Percentiles rank a stretch among this genome's conserved stretches.
Conservation (phyloP, 2,888 invertebrate species). For the Agrochola lota region DNA sequence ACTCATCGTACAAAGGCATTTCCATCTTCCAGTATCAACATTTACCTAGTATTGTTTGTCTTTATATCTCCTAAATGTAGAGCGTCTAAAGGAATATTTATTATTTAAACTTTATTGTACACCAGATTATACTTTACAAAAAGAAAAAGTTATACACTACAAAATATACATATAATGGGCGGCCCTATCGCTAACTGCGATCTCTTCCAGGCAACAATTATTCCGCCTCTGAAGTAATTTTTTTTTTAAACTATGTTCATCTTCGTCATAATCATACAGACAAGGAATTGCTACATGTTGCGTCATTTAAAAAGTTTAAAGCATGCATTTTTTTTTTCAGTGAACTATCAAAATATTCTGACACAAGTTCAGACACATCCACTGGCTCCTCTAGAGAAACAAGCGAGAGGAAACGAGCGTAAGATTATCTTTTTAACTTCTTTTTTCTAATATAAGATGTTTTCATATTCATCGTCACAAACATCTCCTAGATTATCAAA, state of each 20-base stretch:
- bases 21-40: not conserved
- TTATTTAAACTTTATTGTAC: no score
- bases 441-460: not conserved
- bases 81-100: no score
- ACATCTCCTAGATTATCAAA: not conserved
- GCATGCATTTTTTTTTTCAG: slow-evolving; percentile 34
- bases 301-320: not conserved
- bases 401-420: slow-evolving; percentile 72
- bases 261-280: not conserved
- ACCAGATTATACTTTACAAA: no score
- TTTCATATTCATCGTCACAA: not conserved
- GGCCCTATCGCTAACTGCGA: no score
- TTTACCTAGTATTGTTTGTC: not conserved
- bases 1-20: not conserved
- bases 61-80: not conserved
- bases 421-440: slow-evolving; percentile 44
- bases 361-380: not conserved
- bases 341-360: slow-evolving; percentile 30
- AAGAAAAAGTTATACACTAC: no score
- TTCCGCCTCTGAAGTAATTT: not conserved
- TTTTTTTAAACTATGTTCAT: not conserved
- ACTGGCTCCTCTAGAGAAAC: slow-evolving; percentile 79
- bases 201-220: no score
- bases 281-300: no score
- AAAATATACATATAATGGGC: no score